A percentile compares a stretch with the other conserved stretches of the same genome.
phyloP scores from a whole-genome alignment of 2,113 vertebrate genomes.

The Zosterops hypoxanthus region DNA sequence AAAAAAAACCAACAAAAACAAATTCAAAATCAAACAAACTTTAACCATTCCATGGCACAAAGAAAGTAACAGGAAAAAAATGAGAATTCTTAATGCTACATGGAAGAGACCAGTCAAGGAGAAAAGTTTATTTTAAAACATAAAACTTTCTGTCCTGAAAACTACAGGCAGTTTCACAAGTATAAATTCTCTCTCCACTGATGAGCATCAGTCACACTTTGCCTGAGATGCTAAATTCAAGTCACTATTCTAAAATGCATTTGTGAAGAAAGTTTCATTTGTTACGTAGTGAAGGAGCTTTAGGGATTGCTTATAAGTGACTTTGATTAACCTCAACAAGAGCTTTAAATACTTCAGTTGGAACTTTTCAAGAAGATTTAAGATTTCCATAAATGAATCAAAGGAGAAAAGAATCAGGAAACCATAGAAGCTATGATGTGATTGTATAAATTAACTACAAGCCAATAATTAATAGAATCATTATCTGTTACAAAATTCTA shows the following conservation, averaged over 20 bases:
- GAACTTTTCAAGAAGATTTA: background rate
- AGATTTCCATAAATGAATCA: slow-evolving; percentile 29
- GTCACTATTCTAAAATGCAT: slow-evolving; percentile 24
- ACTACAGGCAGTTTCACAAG: background rate
- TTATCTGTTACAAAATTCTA: background rate
- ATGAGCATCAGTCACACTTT: slow-evolving; percentile 27
- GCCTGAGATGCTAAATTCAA: slow-evolving; percentile 23
- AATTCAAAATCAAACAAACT: background rate
- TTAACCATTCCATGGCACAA: background rate
- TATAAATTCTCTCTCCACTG: slow-evolving; percentile 24
- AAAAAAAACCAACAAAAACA: background rate
- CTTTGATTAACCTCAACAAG: slow-evolving; percentile 45
- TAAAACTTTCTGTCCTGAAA: slow-evolving; percentile 7
- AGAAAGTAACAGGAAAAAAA: background rate
- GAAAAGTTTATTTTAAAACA: slow-evolving; percentile 23
- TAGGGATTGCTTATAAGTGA: slow-evolving; percentile 34
- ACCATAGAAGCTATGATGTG: background rate
- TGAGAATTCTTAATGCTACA: background rate
- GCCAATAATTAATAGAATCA: slow-evolving; percentile 52
- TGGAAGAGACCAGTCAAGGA: background rate
- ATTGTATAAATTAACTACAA: background rate
- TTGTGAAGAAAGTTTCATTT: slow-evolving; percentile 37
- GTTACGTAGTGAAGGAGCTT: background rate
- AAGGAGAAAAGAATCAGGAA: slow-evolving; percentile 3
- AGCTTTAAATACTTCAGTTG: slow-evolving; percentile 9